Base-by-base conservation (phyloP, 1,140 invertebrate species). In the Achroia grisella region DNA sequence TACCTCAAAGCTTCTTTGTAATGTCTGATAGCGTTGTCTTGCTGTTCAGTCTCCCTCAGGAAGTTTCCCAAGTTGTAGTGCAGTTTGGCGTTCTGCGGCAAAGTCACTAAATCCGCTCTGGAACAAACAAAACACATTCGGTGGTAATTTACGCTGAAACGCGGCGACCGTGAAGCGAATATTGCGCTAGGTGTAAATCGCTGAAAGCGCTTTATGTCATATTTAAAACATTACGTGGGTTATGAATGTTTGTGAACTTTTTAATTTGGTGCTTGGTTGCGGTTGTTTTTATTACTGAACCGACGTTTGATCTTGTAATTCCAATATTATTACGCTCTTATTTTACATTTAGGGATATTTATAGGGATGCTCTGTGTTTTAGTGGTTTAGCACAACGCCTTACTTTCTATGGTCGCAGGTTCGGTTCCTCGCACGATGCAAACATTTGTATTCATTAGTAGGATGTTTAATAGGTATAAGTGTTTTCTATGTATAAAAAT, bases 61-160 rank as follows among this genome's bases (percentile, higher is more conserved):
- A 93, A 92, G 89, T 97, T 97, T 13, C 91, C 95, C 69, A 93
- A 95, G 87, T 97, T 97, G 88, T 96, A 97, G 87, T 96, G 94
- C 89, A 95, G 92, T 87, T 97, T 97, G 40, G 94, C 94, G 84
- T 97, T 97, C 71, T 93, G 89, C n/a, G 95, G 94, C 46, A 95
- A 84, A 43, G 91, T 91, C 69, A 89, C 87, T 56, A 96, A 78
- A 44, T 95, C 95, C 45, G 95, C 90, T 71, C 95, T 96, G 87
- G 44, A 89, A 89, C 52, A 70, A 65, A 68, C 64, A 74, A 77
- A 71, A 71, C 65, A 71, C 76, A 76, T 74, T 75, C 69, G 35
- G 40, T 33, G 43, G 62, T 68, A 53, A 68, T 71, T 70, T 67
- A 71, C 46, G 40, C 32, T 10, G 31, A 39, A 58, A 69, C 48